Evolutionary conservation across 1,140 invertebrate genomes (phyloP).

Genomic region (Tetramorium simillimum): DNA sequence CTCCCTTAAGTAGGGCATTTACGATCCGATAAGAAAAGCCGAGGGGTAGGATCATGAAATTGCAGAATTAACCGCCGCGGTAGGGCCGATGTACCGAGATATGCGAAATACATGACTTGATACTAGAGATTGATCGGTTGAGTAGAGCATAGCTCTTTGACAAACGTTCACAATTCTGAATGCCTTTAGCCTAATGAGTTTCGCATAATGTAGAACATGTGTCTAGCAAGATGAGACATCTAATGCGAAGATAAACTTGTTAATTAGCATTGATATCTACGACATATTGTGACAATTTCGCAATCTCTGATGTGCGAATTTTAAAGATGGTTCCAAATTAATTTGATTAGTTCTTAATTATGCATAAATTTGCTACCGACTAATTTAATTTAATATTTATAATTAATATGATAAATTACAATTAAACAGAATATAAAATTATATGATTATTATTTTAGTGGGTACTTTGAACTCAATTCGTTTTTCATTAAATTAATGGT

Average conservation of each 20-base stretch:
- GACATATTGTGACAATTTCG: not conserved
- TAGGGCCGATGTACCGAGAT: slow-evolving; percentile 5
- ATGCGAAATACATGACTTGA: slow-evolving; percentile 57
- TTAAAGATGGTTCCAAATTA: not conserved
- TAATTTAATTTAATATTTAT: not conserved
- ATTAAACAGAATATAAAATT: not conserved
- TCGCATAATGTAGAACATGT: not conserved
- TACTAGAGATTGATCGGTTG: slow-evolving; percentile 47
- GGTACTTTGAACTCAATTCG: not conserved
- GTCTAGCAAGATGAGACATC: not conserved
- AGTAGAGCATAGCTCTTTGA: slow-evolving; percentile 5
- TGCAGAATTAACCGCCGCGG: slow-evolving; percentile 59
- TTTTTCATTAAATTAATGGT: not conserved
- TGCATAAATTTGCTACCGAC: not conserved
- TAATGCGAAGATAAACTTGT: not conserved
- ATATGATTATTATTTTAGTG: not conserved
- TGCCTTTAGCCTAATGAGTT: slow-evolving; percentile 47
- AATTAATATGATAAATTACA: not conserved
- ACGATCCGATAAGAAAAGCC: slow-evolving; percentile 68
- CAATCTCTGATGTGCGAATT: not conserved
- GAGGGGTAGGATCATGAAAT: slow-evolving; percentile 46
- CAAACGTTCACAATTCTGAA: slow-evolving; percentile 23
- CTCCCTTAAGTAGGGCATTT: slow-evolving; percentile 51
- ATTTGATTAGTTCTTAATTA: not conserved
- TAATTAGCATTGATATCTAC: not conserved